Evolutionary conservation across 2,797 vertebrate species (phyloP), one percentile per base, ranked within the genome.

Genomic region (Phaenicophaeus curvirostris): DNA sequence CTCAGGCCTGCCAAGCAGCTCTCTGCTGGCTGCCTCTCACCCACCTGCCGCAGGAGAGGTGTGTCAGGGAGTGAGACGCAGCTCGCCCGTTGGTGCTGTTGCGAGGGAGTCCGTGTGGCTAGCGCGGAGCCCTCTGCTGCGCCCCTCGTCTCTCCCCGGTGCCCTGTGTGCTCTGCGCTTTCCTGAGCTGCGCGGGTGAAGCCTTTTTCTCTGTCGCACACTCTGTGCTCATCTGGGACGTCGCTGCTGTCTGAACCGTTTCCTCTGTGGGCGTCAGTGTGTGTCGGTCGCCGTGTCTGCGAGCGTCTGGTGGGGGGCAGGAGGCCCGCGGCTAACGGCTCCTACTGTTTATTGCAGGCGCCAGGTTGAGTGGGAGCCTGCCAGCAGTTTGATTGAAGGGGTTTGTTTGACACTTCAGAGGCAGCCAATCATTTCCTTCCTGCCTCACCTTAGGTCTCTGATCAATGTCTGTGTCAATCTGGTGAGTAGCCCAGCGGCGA

Each of bases 351-450:
- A 91, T 98, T 98, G 96, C 98, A 99, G 99, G 98, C 99, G 99
- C 98, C 99, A 99, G 98, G 99, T 99, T 98, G 99, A 99, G 98
- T 99, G 99, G 99, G 99, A 99, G 97, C 99, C 99, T 81, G 99
- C 99, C 98, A 99, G 99, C 98, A 99, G 97, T 98, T 99, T 99
- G 98, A 99, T 99, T 90, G 99, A 99, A 98, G 99, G 99, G 95
- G 99, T 99, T 98, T 99, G 99, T 98, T 98, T 99, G 97, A 99
- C 99, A 82, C 99, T 99, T 97, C 99, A 99, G 98, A 99, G 99
- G 81, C 99, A 99, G 98, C 99, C 99, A 84, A 99, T 99, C 98
- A 99, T 99, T 98, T 99, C 99, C 95, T 99, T 99, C 98, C 98
- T 99, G 91, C 99, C 99, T 69, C 99, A 99, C 96, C 99, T 99